Base-by-base conservation (phyloP, 2,113 vertebrate genomes). In the Dipodomys ordii region DNA sequence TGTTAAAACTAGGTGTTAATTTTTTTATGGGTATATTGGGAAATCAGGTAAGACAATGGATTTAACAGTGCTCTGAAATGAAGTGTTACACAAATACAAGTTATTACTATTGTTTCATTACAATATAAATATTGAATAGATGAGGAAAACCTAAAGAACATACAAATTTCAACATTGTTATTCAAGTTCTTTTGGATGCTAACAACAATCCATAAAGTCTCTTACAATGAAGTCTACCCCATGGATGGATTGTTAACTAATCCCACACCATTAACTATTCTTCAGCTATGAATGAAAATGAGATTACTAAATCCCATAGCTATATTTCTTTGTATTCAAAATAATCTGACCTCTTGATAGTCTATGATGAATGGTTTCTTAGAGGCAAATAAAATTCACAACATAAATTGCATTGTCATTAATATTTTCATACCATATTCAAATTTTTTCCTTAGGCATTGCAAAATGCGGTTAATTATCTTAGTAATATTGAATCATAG, bases 1-100 rank as follows among this genome's bases (percentile, higher is more conserved):
- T 87, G 53, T 94, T 93, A 91, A 96, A 91, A 89, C 16, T 32
- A 83, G 18, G 30, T 32, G 12, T 95, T 87, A 89, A 87, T 73
- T 85, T 68, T 76, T n/a, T 77, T 39, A 86, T 3, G 39, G 22
- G 32, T 9, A 73, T 65, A 1, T 69, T 87, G 46, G 46, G 71
- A 84, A 93, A 18, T 87, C 82, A 94, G 49, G 25, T 22, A 3
- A 96, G 78, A 85, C 15, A 83, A 88, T 76, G 28, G 8, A 62
- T 77, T 87, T 80, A 67, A 65, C 1, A 49, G 12, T 72, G 23
- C 46, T 92, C 89, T 93, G 71, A 89, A 88, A 83, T 71, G 15
- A 88, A 80, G 44, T 79, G 6, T 28, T 87, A 77, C 28, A 57
- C n/a, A 53, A 86, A 83, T 68, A 44, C 1, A 91, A 92, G 30